Percentiles rank a stretch among this genome's conserved stretches.
These are phyloP conservation scores for Bergia puertoricense DNA, from an alignment of 92 coral and sea anemone species.

Conservation along the genomic window DNA sequence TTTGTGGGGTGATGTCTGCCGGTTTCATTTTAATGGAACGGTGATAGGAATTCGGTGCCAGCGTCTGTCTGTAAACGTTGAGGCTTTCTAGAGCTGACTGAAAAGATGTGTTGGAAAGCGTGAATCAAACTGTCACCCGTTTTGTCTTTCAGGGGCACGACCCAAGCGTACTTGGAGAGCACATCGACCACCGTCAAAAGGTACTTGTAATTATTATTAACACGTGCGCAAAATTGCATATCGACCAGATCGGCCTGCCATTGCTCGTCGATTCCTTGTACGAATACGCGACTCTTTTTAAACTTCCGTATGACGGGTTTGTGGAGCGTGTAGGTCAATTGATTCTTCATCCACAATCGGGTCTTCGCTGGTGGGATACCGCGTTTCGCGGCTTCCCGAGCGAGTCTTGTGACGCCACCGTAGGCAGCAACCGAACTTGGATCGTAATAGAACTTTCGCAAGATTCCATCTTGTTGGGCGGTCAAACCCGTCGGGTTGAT, in stretches of 20 bases:
- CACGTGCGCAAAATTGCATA: neutral
- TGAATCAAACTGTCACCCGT: neutral
- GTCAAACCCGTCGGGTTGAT: no score
- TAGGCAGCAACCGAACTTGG: neutral
- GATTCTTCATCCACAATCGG: neutral
- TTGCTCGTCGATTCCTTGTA: neutral
- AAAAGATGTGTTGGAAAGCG: neutral
- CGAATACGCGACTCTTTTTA: neutral
- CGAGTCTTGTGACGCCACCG: neutral
- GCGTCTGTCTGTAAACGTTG: neutral
- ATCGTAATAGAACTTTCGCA: neutral
- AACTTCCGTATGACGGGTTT: neutral
- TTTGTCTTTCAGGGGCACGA: neutral
- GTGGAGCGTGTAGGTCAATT: neutral
- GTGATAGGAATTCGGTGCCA: neutral
- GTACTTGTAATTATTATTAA: neutral
- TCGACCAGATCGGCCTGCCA: neutral
- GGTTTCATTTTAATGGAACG: no score
- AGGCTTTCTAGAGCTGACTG: neutral
- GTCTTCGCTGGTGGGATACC: neutral
- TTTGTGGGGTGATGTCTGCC: no score
- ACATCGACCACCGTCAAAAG: neutral
- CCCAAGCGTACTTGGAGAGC: neutral
- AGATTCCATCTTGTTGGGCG: neutral
- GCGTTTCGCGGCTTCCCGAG: neutral